Base-by-base conservation (phyloP, 2,797 vertebrate genomes). In the Phylloscopus collybita region DNA sequence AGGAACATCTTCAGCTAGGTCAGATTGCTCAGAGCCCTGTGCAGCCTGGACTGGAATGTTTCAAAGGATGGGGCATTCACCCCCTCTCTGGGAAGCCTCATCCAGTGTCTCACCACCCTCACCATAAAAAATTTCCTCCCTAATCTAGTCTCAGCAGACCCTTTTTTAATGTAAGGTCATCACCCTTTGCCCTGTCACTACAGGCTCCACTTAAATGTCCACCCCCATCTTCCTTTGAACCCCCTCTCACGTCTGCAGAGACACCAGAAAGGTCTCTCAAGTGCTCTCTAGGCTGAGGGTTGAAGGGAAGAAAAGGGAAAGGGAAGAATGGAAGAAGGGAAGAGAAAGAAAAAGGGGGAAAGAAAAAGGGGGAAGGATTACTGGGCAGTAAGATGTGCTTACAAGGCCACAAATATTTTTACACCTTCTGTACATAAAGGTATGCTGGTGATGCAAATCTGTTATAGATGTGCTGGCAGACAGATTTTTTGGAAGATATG, bases 181-280 rank as follows among this genome's bases (percentile, higher is more conserved):
- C 3, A 5, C 1, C 13, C 18, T 30, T 56, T 62, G 21, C 44
- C 21, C 27, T 40, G 0, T 9, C 2, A 1, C 40, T 14, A 14
- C 15, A 47, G 22, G 50, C 36, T 16, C 23, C 61, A 9, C 9
- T 42, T 11, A 54, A 57, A 69, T 18, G 7, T 16, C 40, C 4
- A 0, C n/a, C 42, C 7, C 20, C 23, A 16, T 10, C 42, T 67
- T 30, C 60, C 50, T 20, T 13, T 25, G 4, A 50, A 17, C 3
- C 11, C 32, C 14, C 15, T 47, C 42, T 47, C 4, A 59, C 10
- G 21, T 2, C 25, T 2, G 3, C 3, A 44, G 59, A 85, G 34
- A 22, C 26, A 0, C 0, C 44, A 56, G 0, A 2, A 49, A 59
- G 7, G 29, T 53, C 32, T 49, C 29, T 16, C 25, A n/a, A 87